Conservation (phyloP, 2,888 invertebrate species). For the Pseudococcus longispinus region DNA sequence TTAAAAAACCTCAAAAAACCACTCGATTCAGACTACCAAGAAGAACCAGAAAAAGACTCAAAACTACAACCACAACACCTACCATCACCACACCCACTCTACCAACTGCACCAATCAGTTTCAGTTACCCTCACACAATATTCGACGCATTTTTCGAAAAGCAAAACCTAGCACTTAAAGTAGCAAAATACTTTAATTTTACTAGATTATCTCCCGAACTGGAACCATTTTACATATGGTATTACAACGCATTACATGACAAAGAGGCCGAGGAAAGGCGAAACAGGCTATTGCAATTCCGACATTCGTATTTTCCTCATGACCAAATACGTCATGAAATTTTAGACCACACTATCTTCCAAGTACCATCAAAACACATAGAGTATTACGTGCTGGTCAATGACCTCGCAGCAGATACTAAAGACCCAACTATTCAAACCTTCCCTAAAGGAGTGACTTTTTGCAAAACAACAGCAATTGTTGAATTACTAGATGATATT, state of each 20-base stretch:
- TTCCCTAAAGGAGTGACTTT: neutral
- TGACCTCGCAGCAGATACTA: neutral
- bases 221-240: neutral
- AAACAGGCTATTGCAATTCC: neutral
- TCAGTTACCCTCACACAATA: neutral
- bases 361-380: neutral
- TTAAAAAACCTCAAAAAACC: neutral
- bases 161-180: neutral
- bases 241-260: neutral
- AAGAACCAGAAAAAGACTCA: neutral
- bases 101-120: neutral
- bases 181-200: neutral
- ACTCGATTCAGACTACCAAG: neutral
- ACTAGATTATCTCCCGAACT: neutral
- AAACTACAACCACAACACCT: neutral
- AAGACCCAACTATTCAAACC: neutral
- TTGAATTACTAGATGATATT: neutral
- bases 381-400: conserved; percentile 15
- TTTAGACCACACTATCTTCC: neutral
- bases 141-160: neutral
- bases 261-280: neutral
- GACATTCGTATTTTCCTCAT: neutral
- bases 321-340: neutral
- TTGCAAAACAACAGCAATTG: neutral
- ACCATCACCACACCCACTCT: neutral